These are phyloP conservation scores for Calonectris borealis DNA, from an alignment of 2,113 vertebrate species.

Conservation along the genomic window DNA sequence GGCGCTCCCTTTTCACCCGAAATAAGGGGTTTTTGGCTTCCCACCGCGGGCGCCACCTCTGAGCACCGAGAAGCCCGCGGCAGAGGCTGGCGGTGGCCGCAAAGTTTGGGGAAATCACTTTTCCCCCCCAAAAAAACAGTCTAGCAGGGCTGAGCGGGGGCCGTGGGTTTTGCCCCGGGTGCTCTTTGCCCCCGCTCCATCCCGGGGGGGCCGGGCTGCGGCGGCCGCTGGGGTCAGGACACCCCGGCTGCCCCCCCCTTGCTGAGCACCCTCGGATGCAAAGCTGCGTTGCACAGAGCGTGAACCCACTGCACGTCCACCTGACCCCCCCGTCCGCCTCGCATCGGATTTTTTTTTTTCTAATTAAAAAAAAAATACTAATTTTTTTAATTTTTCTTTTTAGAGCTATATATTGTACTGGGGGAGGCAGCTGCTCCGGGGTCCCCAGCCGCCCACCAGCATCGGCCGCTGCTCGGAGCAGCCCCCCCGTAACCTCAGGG, in stretches of 20 bases:
- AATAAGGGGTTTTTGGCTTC: not conserved
- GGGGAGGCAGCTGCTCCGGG: not conserved
- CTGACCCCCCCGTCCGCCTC: not conserved
- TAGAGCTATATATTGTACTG: not conserved
- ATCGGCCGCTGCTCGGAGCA: not conserved
- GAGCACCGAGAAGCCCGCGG: not conserved
- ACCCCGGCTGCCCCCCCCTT: too few relatives aligned
- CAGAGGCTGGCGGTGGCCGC: not conserved
- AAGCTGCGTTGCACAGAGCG: not conserved
- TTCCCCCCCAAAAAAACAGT: too few relatives aligned
- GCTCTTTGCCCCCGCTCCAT: too few relatives aligned
- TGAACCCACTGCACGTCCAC: not conserved
- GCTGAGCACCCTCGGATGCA: too few relatives aligned
- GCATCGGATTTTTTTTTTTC: not conserved
- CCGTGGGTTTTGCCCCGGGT: too few relatives aligned
- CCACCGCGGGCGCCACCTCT: too few relatives aligned
- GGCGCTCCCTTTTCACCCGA: not conserved
- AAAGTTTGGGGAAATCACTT: not conserved
- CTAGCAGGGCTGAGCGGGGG: not conserved
- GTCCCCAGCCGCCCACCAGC: too few relatives aligned
- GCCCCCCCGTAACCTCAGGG: slow-evolving; percentile 14
- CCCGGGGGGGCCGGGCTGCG: too few relatives aligned
- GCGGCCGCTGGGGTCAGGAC: too few relatives aligned
- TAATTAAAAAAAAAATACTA: not conserved
- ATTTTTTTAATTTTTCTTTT: not conserved